Evolutionary conservation across 2,888 invertebrate genomes (phyloP), one percentile per base, ranked within the genome.

Genomic region (Dicyrtoma fusca): DNA sequence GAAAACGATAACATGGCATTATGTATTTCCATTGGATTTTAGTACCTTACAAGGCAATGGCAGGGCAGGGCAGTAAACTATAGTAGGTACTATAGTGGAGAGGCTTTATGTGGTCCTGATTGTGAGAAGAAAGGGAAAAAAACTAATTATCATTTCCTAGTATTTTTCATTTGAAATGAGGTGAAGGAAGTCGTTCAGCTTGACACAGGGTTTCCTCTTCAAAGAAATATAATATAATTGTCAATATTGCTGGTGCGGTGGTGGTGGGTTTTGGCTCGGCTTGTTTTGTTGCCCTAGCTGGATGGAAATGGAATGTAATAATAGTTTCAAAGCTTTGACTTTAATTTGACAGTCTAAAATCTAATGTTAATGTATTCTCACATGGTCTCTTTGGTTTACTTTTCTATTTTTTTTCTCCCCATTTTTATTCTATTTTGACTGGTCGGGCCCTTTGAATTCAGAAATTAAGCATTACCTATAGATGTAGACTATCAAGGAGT

Each of bases 141-240:
- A 69, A 49, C 69, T 72, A 72, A 72, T 72, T 72, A 72, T 69
- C 72, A 72, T 72, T 72, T 72, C 72, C 72, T 61, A 69, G 69
- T 55, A 72, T 69, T 72, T 72, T 72, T 72, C 72, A 64, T 68
- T 68, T 57, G 68, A 68, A 68, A 68, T 68, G 68, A 68, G 68
- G 68, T 68, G 57, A 55, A 68, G 68, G 68, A 68, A 68, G 68
- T 68, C 68, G 68, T 68, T 68, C 14, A 13, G 57, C 17, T 34
- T 55, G 66, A 55, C 66, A 66, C 55, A 55, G 17, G 55, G 66
- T 42, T 68, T 59, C 68, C 68, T 57, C 55, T 61, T 8, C 61
- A 42, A 44, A 19, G 44, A 61, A 61, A 61, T 61, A 61, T 61
- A 61, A 61, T 55, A 59, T 59, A 34, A 59, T 61, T 61, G 61